Base-by-base conservation (phyloP, 2,113 vertebrate species). In the Urocynchramus pylzowi region DNA sequence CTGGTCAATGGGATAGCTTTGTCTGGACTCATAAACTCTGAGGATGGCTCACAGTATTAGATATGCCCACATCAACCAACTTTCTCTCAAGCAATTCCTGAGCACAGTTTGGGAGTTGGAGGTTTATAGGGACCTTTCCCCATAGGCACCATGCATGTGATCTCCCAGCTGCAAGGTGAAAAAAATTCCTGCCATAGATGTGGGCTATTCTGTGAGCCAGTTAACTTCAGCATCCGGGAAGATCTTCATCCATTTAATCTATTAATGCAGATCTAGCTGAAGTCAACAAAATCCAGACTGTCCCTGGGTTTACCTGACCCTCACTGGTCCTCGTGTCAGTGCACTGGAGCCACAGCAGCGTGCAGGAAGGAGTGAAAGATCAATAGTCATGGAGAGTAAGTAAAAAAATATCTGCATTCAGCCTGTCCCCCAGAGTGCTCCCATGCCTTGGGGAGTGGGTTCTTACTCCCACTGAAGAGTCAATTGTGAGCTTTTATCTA, bases 101-200 rank as follows among this genome's bases (percentile, higher is more conserved):
- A 93, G 23, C 23, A 26, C 1, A 1, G 19, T 69, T 49, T 92
- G n/a, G 50, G 75, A 64, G 20, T 0, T 52, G 63, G 35, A 80
- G 16, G 11, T 5, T 39, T 22, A 2, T 0, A 57, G 27, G 11
- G 19, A 49, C 49, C 31, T 47, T 85, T 54, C 24, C 67, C 57
- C n/a, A 11, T 0, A 47, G 33, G 54, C 27, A 92, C 9, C 0
- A 1, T 7, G 13, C 21, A 5, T 6, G 8, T 2, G 6, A 37
- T 56, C 41, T 85, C 15, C 12, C 63, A 60, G 35, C 37, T 50
- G 33, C 0, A 0, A 18, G 23, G 33, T 45, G 18, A n/a, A 59
- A 81, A 39, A 33, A 28, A 6, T 10, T 56, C 44, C 45, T 90
- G 18, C 22, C 20, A 17, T 1, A 35, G 45, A 30, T 17, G 63